Percentiles rank a stretch among this genome's conserved stretches.
Conservation (phyloP, 2,797 vertebrate species). For the Artibeus jamaicensis region DNA sequence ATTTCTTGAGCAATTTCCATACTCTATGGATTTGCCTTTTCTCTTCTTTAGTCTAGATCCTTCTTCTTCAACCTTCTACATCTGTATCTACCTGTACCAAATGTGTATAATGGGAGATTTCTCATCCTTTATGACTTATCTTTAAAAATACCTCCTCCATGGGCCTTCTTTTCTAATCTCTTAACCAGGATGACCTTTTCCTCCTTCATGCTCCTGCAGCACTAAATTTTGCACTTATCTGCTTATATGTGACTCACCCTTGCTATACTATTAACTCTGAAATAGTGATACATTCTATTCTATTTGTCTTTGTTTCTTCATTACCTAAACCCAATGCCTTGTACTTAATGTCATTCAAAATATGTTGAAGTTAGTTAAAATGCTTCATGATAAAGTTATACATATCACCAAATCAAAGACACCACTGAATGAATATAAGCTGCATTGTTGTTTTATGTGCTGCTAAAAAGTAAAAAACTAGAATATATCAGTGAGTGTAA, state of each 20-base stretch:
- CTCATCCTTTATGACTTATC: neutral
- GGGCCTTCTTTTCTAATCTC: neutral
- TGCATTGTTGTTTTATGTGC: neutral
- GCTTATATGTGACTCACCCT: neutral
- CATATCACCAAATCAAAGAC: constrained; percentile 21
- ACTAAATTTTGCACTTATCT: constrained; percentile 15
- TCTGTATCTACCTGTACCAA: neutral
- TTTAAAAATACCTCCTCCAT: neutral
- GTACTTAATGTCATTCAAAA: constrained; percentile 11
- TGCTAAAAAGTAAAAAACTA: neutral
- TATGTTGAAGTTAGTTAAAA: constrained; percentile 24
- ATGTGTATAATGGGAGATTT: neutral
- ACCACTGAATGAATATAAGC: neutral
- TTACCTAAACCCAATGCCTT: neutral
- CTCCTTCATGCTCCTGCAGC: neutral
- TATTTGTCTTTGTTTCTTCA: constrained; percentile 13
- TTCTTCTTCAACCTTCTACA: neutral
- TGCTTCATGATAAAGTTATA: constrained; percentile 19
- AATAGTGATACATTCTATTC: neutral
- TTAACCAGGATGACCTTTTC: constrained; percentile 7
- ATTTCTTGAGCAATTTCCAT: constrained; percentile 12
- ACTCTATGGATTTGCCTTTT: neutral
- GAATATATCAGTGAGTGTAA: neutral
- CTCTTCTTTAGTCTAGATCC: neutral
- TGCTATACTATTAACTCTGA: constrained; percentile 42